Evolutionary conservation across 2,888 invertebrate genomes (phyloP).

Genomic region (Lampropteryx suffumata): DNA sequence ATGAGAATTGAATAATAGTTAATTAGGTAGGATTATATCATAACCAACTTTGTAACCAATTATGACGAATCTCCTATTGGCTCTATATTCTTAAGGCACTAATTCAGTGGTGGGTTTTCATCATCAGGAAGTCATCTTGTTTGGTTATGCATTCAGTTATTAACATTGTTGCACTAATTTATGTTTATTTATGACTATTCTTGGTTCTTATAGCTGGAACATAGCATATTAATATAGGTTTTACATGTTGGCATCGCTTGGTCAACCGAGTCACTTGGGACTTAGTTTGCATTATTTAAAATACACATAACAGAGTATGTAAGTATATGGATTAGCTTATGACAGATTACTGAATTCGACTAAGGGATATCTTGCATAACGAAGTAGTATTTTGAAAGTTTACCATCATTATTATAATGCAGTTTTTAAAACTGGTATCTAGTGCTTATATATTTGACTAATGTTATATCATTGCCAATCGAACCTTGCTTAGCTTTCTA

Average conservation of each 20-base stretch:
- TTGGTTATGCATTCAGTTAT: slow-evolving; percentile 10
- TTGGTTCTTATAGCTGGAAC: neutral
- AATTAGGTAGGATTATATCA: slow-evolving; percentile 10
- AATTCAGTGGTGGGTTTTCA: slow-evolving; percentile 1
- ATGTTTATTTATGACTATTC: neutral
- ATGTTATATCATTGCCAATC: neutral
- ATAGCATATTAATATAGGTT: neutral
- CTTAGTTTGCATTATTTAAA: too few relatives aligned
- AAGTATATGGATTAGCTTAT: too few relatives aligned
- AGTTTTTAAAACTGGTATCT: too few relatives aligned
- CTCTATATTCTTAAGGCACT: neutral
- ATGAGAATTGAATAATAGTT: slow-evolving; percentile 1
- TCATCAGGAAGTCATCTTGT: slow-evolving; percentile 13
- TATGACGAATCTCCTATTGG: neutral
- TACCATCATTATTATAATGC: too few relatives aligned
- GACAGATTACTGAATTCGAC: too few relatives aligned
- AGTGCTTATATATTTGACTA: too few relatives aligned
- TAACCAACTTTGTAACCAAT: slow-evolving; percentile 2
- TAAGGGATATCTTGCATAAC: too few relatives aligned
- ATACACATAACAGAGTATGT: too few relatives aligned
- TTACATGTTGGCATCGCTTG: too few relatives aligned
- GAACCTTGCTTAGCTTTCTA: slow-evolving; percentile 38
- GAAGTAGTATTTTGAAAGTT: too few relatives aligned
- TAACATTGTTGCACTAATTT: slow-evolving; percentile 8
- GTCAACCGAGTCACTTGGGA: too few relatives aligned